Percentiles rank a stretch among this genome's conserved stretches.
These are phyloP conservation scores for Lasioglossum malachurum DNA, from an alignment of 2,888 invertebrate species.

Conservation along the genomic window DNA sequence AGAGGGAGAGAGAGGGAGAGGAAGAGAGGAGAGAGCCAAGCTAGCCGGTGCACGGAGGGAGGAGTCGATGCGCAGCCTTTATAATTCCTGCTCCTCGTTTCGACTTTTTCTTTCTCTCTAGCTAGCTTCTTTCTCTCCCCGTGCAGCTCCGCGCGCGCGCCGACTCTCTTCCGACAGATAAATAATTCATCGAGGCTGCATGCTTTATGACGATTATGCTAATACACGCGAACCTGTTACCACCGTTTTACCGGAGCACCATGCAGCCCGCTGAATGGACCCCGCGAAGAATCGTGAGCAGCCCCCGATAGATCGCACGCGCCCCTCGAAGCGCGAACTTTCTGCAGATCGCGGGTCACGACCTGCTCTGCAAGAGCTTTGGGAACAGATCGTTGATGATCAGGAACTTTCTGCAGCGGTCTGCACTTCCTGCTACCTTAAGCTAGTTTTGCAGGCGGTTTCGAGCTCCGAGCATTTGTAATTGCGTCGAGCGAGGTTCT, in stretches of 20 bases:
- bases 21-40: neutral
- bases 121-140: neutral
- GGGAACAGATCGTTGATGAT: neutral
- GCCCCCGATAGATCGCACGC: slow-evolving; percentile 65
- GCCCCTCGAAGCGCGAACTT: slow-evolving; percentile 40
- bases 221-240: slow-evolving; percentile 84
- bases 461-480: neutral
- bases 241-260: slow-evolving; percentile 65
- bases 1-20: neutral
- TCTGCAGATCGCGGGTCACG: slow-evolving; percentile 2
- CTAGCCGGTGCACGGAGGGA: slow-evolving; percentile 7
- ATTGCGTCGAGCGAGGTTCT: neutral
- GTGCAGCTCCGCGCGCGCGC: slow-evolving; percentile 23
- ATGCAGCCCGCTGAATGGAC: slow-evolving; percentile 66
- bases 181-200: slow-evolving; percentile 84
- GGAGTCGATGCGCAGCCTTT: slow-evolving; percentile 44
- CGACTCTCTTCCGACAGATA: slow-evolving; percentile 79
- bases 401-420: neutral
- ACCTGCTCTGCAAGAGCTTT: neutral
- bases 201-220: slow-evolving; percentile 85
- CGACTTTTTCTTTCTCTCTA: slow-evolving; percentile 34
- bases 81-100: slow-evolving; percentile 44
- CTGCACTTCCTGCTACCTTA: neutral
- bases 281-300: slow-evolving; percentile 55
- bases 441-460: neutral